Base-by-base conservation (phyloP, 2,888 invertebrate genomes). In the Idaea aversata region DNA sequence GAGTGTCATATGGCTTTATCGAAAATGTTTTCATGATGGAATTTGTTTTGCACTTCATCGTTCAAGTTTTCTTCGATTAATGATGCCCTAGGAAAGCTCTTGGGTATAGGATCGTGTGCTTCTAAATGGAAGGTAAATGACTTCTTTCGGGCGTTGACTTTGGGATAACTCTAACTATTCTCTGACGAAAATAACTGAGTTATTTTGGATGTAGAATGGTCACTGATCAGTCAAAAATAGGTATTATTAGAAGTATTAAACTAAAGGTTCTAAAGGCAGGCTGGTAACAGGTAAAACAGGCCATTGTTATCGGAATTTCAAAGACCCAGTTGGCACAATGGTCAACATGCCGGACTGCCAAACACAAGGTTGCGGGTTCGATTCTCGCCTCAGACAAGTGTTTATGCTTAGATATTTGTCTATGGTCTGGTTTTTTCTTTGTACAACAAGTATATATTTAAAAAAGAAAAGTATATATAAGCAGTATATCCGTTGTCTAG, bases 101-200 rank as follows among this genome's bases (percentile, higher is more conserved):
- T 65, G 75, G 70, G 75, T 69, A 72, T 72, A 65, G 70, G 68
- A 70, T 72, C 70, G 72, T 64, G 62, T 63, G 64, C 73, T 78
- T 72, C 70, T 59, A 34, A 57, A 64, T 61, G 65, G 65, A 73
- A 75, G 78, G 76, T 76, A 76, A 72, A 62, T 69, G 75, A 75
- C 77, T 70, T 66, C 13, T 47, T 63, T 16, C 67, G 80, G 75
- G 69, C 80, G 71, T 72, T 67, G 77, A 72, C 76, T 58, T 67
- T 64, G 35, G 57, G 65, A 65, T 7, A 47, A 47, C 47, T 47
- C 47, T 47, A 15, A 16, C 34, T 15, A 25, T 3, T 47, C 15
- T 36, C 25, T 15, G 16, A 47, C 13, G 13, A 47, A 47, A 47
- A 47, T 47, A 47, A 6, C 47, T 10, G 47, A 47, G 47, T 47